Base-by-base conservation (phyloP, 2,113 vertebrate species). In the Sitta europaea region DNA sequence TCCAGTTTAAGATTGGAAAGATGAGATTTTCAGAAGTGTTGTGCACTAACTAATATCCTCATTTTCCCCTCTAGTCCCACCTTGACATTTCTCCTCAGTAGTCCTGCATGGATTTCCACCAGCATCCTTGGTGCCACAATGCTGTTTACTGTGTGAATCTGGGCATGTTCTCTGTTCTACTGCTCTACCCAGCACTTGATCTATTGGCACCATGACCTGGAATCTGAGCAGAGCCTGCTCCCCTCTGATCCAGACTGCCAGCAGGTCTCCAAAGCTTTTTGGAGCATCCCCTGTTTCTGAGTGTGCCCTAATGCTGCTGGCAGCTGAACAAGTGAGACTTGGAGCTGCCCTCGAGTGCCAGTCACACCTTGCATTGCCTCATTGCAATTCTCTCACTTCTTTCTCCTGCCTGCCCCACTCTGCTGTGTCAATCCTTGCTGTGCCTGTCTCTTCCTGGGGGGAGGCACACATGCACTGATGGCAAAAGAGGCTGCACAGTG, bases 311-410 rank as follows among this genome's bases (percentile, higher is more conserved):
- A 84, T 88, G 72, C 92, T 96, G 67, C 88, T 95, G 96, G 96
- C 96, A 96, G 13, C 82, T 74, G 87, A 93, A 33, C 45, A 83
- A 96, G 93, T 80, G 92, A 93, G 94, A 96, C 86, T 96, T 95
- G 93, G 94, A 97, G 77, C 94, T 86, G 80, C 93, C 86, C 63
- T 47, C 22, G 54, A 55, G 92, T 86, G 94, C 79, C 86, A 92
- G 95, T 96, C 93, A 93, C 92, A 83, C 84, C 92, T 90, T 94
- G 72, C 93, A 95, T 88, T 94, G 90, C 93, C 96, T 97, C 92
- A 80, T 80, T 96, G 95, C 90, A 88, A 92, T 94, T 88, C 68
- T 96, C 88, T 91, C 96, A 86, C 94, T 95, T 68, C 38, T 72
- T 95, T 68, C 38, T 72, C 51, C 17, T 86, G 29, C 91, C 31